Percentiles rank a stretch among this genome's conserved stretches.
These are phyloP conservation scores for Lonchura striata DNA, from an alignment of 2,113 vertebrate species.

Conservation along the genomic window DNA sequence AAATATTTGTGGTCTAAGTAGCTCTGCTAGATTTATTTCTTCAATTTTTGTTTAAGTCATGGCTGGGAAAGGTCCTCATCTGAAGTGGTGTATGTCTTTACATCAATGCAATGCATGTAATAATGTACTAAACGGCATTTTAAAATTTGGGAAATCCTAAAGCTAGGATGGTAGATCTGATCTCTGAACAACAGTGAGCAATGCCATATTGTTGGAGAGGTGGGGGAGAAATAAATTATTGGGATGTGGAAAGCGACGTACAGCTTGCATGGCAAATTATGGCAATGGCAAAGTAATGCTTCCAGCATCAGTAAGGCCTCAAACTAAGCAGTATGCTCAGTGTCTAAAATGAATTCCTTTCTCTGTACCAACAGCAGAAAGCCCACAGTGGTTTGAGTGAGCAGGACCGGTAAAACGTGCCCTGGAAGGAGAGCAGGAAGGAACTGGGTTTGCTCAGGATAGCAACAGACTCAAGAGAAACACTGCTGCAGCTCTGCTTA, in stretches of 20 bases:
- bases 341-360: not conserved
- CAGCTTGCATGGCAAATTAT: not conserved
- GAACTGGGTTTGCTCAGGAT: not conserved
- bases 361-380: not conserved
- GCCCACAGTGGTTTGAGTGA: not conserved
- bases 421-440: not conserved
- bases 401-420: fast-evolving
- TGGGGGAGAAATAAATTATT: not conserved
- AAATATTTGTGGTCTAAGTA: not conserved
- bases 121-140: not conserved
- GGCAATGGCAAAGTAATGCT: not conserved
- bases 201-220: not conserved
- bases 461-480: not conserved
- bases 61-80: not conserved
- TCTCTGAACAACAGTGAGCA: not conserved
- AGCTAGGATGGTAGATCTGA: not conserved
- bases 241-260: not conserved
- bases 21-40: not conserved
- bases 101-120: not conserved
- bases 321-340: not conserved
- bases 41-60: not conserved
- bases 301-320: not conserved
- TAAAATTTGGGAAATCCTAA: not conserved
- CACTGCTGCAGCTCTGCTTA: not conserved
- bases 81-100: not conserved